Conservation (phyloP, 2,113 vertebrate genomes). For the Mus musculus region GRCm39 chr6:94806001-94806500, state of each 20-base stretch:
- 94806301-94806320: neutral
- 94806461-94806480: conserved; percentile 66
- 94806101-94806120: neutral
- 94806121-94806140: neutral
- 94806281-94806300: conserved; percentile 47
- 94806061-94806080: neutral
- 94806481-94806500: conserved; percentile 38
- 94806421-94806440: conserved; percentile 83
- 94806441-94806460: conserved; percentile 78
- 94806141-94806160: neutral
- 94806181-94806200: neutral
- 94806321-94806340: conserved; percentile 74
- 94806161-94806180: neutral
- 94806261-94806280: rapidly evolving
- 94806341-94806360: conserved; percentile 76
- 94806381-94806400: conserved; percentile 78
- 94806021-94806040: neutral
- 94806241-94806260: conserved; percentile 25
- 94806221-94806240: neutral
- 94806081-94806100: neutral
- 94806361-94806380: conserved; percentile 83
- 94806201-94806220: neutral
- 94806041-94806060: neutral
- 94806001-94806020: neutral
- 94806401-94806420: conserved; percentile 78